Evolutionary conservation across 2,888 invertebrate genomes (phyloP), one percentile per base, ranked within the genome.

Genomic region (Drosophila borborema): DNA sequence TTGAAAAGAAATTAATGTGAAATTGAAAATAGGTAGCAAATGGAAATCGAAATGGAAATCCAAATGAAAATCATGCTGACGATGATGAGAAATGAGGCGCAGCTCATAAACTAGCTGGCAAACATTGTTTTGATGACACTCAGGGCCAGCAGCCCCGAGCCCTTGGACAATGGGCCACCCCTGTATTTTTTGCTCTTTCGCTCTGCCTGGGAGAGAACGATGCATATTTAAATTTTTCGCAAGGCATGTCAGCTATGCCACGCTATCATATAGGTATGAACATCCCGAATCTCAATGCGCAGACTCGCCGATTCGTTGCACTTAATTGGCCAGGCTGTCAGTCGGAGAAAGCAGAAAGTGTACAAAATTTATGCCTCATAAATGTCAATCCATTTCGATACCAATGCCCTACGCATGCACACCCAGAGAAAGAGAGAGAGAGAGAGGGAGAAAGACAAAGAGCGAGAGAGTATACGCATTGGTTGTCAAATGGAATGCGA

Each of bases 51-150:
- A 58, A 59, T 62, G 45, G 14, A 68, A 46, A 64, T 16, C 36
- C 40, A 64, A 58, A 59, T 62, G 45, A 23, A 65, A 60, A 46
- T 46, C 69, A 46, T 66, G 70, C 70, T 23, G 40, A 49, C 18
- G 62, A 48, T 43, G 62, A 55, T 18, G 69, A 59, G 38, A 40
- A 40, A 72, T 84, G 80, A 81, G 77, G 64, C 82, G 67, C 82
- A 85, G 80, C 87, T 86, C 90, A 90, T 87, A 87, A 87, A 87
- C 89, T 88, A 87, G 62, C 81, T 72, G 81, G 64, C 81, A 86
- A 86, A 86, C 86, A 87, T 85, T 86, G 86, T 86, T 90, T 82
- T 86, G 86, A 86, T 86, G 86, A 86, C 86, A 88, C 86, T 90
- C 79, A 82, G 90, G 86, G 90, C 69, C 86, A 89, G 77, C 68